Evolutionary conservation across 2,113 vertebrate genomes (phyloP), one percentile per base, ranked within the genome.

Genomic region (Semnornis frantzii): DNA sequence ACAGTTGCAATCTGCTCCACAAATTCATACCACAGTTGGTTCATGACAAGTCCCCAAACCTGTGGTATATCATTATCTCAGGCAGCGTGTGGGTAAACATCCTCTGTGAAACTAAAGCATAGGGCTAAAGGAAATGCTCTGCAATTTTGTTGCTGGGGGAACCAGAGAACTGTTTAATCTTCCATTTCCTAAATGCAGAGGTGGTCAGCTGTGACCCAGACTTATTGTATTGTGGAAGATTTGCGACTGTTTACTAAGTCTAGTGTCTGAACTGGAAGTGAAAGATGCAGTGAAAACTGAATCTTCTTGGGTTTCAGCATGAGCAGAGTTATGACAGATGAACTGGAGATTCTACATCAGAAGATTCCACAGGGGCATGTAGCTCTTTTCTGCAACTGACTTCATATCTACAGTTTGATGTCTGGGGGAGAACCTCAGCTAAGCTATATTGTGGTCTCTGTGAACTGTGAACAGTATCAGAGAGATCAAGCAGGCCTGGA

Each of bases 371-470:
- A 23, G 23, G 24, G n/a, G 66, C 55, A 62, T 10, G 70, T 16
- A 70, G 24, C 50, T 81, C 42, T 63, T 58, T 48, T 69, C 79
- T 68, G 11, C 34, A 86, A 4, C 13, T 71, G 18, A 31, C 25
- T 89, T 77, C 18, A 14, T n/a, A 25, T 31, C 58, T 79, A 7
- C 24, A 76, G 15, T 46, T 66, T 89, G 50, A 44, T 21, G 30
- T 82, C 64, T 15, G 23, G 23, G 25, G 52, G 17, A 31, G 20
- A 25, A 31, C 25, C 15, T 78, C 60, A 62, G 21, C 52, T 91
- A 6, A 48, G 1, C 2, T 15, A 2, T 50, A 20, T 0, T 0
- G 0, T 4, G 1, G 3, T 58, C 16, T 73, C 74, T 63, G 8
- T 48, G 63, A 69, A 23, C 20, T 18, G 2, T 55, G 30, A 88